Evolutionary conservation across 2,113 vertebrate species (phyloP).

Genomic region (Condylura cristata): DNA sequence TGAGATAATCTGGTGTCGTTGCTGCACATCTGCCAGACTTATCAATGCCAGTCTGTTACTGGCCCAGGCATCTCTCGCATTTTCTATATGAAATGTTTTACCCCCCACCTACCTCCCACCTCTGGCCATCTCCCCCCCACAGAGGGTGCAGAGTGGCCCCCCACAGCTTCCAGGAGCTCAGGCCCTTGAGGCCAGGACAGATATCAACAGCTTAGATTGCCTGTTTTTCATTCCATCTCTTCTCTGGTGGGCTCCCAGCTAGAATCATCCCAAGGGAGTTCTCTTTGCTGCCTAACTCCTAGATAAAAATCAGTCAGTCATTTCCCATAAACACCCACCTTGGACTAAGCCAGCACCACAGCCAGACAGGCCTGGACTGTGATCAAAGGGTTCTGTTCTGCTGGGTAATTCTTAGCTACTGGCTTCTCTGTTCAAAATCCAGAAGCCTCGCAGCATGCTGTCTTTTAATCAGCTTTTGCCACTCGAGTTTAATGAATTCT

Average conservation of each 20-base stretch:
- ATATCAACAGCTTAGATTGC: neutral
- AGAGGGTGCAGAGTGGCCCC: neutral
- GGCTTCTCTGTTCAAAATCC: neutral
- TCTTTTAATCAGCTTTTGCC: slow-evolving; percentile 57
- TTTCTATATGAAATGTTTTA: rapidly evolving
- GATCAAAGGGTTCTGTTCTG: neutral
- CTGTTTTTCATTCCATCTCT: neutral
- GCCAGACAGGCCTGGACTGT: neutral
- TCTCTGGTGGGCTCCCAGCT: neutral
- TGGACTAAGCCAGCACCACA: neutral
- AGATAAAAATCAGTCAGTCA: neutral
- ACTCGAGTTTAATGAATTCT: slow-evolving; percentile 44
- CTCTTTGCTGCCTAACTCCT: neutral
- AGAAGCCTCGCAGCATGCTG: neutral
- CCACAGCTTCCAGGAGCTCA: neutral
- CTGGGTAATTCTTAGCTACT: neutral
- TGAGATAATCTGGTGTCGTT: neutral
- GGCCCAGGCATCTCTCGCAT: neutral
- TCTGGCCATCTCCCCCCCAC: neutral
- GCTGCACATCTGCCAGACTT: neutral
- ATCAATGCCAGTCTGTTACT: neutral
- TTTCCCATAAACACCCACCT: neutral
- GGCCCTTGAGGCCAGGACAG: neutral
- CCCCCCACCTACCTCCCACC: neutral
- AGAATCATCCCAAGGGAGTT: neutral